Evolutionary conservation across 2,888 invertebrate genomes (phyloP).

Genomic region (Phalangium opilio): DNA sequence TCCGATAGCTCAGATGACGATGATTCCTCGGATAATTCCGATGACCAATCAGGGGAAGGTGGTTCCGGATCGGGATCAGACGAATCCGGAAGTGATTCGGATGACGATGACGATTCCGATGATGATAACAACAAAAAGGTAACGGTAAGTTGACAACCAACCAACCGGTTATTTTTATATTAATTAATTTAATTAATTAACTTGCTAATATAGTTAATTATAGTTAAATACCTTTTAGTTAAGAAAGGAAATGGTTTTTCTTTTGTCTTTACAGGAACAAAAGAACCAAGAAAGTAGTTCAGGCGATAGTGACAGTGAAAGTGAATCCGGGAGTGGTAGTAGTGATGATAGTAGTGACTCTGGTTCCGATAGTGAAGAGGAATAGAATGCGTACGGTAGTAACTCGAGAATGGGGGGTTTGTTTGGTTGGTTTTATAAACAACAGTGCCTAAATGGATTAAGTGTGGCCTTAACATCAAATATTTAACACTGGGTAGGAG

Average conservation of each 20-base stretch:
- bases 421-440: too few species aligned
- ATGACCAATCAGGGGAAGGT: conserved; percentile 5
- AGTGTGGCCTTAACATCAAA: not conserved
- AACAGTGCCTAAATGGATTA: not conserved
- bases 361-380: conserved; percentile 16
- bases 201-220: not conserved
- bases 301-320: conserved; percentile 16
- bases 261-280: conserved; percentile 8
- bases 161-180: not conserved
- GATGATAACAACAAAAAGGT: conserved; percentile 9
- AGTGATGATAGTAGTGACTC: conserved; percentile 17
- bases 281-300: conserved; percentile 16
- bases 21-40: conserved; percentile 12
- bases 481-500: too few species aligned
- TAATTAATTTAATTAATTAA: not conserved
- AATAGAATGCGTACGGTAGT: not conserved
- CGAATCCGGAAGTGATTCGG: conserved; percentile 17
- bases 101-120: conserved; percentile 15
- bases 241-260: not conserved
- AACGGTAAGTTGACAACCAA: not conserved
- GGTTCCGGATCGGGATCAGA: conserved; percentile 17
- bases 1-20: conserved; percentile 15
- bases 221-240: too few species aligned
- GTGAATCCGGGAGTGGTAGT: conserved; percentile 14
- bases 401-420: not conserved